Base-by-base conservation (phyloP, 2,113 vertebrate species). In the Anguilla rostrata region DNA sequence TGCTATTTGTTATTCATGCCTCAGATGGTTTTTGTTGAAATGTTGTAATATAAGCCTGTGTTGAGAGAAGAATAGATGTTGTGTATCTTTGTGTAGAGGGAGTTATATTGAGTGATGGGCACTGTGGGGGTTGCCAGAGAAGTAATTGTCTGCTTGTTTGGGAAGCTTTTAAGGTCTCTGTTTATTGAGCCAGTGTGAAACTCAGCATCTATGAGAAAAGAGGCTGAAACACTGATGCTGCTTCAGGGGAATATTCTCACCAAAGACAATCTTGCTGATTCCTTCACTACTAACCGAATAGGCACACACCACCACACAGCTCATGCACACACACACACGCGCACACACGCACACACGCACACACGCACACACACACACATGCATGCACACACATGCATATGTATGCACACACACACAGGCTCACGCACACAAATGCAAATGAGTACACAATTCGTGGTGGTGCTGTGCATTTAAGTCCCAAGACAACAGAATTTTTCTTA, bases 191-290 rank as follows among this genome's bases (percentile, higher is more conserved):
- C 78, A 41, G 15, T 40, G 39, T 80, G 78, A 41, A 41, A 41
- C 14, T 41, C 78, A 80, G 34, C 34, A 40, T 22, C 0, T 80
- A 39, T 22, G 16, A 40, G 78, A 80, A 80, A 5, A 41, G 78
- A 80, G 7, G 9, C 29, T 8, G 78, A 3, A 80, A 41, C 15
- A 41, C 39, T 41, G 5, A 80, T 40, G 78, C 78, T 41, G 40
- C 78, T 80, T 40, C 78, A 80, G 78, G 39, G 78, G 78, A 40
- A 40, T 80, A 9, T 80, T 80, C 78, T 80, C 78, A 40, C 39
- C 15, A 20, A 80, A 80, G 34, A 80, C 78, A 16, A 20, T 80
- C 34, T 34, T 80, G 39, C 66, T 26, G 66, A 75, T 75, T 75
- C 20, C 66, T 75, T 75, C 26, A 75, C 66, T 75, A 75, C 39